Evolutionary conservation across 2,113 vertebrate genomes (phyloP), one percentile per base, ranked within the genome.

Genomic region (Calidris pygmaea): DNA sequence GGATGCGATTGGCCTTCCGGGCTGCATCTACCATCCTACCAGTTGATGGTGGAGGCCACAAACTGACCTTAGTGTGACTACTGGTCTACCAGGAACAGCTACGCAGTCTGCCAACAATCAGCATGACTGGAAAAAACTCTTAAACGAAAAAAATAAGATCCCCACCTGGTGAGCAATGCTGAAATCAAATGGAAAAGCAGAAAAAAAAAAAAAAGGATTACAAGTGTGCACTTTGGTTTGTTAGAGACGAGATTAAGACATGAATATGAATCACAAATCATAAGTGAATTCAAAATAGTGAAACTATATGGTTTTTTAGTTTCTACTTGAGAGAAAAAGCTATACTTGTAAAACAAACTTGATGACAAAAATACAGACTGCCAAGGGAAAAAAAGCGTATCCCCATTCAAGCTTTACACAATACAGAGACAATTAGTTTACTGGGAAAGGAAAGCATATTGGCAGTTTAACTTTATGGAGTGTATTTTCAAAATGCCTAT

Each of bases 361-460:
- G 76, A 86, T 84, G 68, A 96, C 84, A 97, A 82, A 95, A 92
- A 81, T 34, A 84, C 52, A 75, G 29, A 74, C 24, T 78, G 66
- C 48, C 76, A 91, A 71, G 52, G 59, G 21, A 29, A 41, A 90
- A 70, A 62, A 47, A 43, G 7, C 27, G 27, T 23, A 84, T 80
- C 73, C 34, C 60, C 56, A 29, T 62, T 71, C 65, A 55, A 83
- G 68, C 63, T 74, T 77, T 37, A 65, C 55, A 93, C 37, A 73
- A 62, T 14, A 67, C 39, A 53, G 21, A 77, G 53, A 75, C 63
- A 89, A 90, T 92, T 71, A 26, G 29, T 75, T 91, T 48, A 89
- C n/a, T 81, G 76, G 29, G 76, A 79, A 81, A 93, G 59, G 12
- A 72, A 93, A 84, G 34, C 12, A 37, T 29, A 70, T 34, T 63